Evolutionary conservation across 2,797 vertebrate species (phyloP).

Genomic region (Tokudaia tokunoshimensis): DNA sequence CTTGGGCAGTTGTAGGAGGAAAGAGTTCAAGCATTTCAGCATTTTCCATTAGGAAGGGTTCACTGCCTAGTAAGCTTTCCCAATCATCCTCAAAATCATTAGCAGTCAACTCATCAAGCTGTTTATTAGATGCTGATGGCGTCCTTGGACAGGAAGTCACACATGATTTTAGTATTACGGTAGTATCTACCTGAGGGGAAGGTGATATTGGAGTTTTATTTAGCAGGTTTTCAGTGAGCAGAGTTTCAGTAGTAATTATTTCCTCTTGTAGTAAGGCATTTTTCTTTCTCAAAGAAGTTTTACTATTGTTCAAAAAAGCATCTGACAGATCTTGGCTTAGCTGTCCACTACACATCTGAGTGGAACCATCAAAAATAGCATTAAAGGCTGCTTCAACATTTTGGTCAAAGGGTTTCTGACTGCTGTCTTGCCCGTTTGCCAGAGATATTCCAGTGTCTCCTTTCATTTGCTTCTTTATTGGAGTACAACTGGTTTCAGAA

Average conservation of each 20-base stretch:
- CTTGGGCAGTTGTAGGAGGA: slow-evolving; percentile 62
- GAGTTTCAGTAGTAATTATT: slow-evolving; percentile 60
- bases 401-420: slow-evolving; percentile 83
- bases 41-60: slow-evolving; percentile 92
- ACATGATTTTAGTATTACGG: slow-evolving; percentile 39
- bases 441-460: slow-evolving; percentile 52
- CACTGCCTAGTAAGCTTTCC: slow-evolving; percentile 90
- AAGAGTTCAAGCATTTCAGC: slow-evolving; percentile 90
- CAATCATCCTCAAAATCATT: slow-evolving; percentile 93
- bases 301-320: slow-evolving; percentile 73
- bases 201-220: slow-evolving; percentile 31
- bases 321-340: slow-evolving; percentile 89
- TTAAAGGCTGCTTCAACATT: slow-evolving; percentile 90
- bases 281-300: slow-evolving; percentile 77
- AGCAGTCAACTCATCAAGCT: slow-evolving; percentile 33
- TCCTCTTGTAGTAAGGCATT: slow-evolving; percentile 70
- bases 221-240: slow-evolving; percentile 26
- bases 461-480: slow-evolving; percentile 66
- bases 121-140: slow-evolving; percentile 40
- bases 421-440: slow-evolving; percentile 58
- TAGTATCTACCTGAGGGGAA: slow-evolving; percentile 8
- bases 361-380: slow-evolving; percentile 94
- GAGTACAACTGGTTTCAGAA: slow-evolving; percentile 59
- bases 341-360: slow-evolving; percentile 90
- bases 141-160: slow-evolving; percentile 45